Evolutionary conservation across 2,113 vertebrate genomes (phyloP).

Genomic region (Myiopsitta monachus): DNA sequence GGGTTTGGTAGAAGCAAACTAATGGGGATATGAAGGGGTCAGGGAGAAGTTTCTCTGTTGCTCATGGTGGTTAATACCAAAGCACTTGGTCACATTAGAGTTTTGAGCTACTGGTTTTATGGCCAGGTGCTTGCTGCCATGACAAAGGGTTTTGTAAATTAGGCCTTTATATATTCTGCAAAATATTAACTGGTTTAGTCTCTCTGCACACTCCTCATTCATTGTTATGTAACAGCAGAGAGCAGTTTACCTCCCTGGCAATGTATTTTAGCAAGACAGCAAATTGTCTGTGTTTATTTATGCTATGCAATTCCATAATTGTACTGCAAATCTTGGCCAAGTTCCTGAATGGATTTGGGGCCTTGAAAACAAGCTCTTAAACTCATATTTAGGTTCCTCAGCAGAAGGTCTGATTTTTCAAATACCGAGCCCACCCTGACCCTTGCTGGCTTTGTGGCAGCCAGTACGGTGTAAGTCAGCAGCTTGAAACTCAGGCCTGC

Average conservation of each 20-base stretch:
- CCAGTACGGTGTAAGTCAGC: neutral
- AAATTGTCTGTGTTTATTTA: slow-evolving; percentile 12
- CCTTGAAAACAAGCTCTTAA: neutral
- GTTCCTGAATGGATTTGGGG: neutral
- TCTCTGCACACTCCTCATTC: neutral
- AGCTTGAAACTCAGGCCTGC: neutral
- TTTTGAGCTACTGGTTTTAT: neutral
- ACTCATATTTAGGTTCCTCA: neutral
- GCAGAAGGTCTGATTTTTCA: neutral
- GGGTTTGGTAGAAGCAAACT: neutral
- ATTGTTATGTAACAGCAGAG: neutral
- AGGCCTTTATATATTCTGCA: neutral
- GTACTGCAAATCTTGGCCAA: neutral
- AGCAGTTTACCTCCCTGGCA: neutral
- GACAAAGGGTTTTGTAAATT: neutral
- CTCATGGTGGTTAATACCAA: neutral
- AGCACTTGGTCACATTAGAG: neutral
- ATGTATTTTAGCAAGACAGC: neutral
- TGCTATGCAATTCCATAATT: neutral
- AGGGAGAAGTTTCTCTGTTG: neutral
- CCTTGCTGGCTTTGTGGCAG: neutral
- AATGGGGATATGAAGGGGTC: accelerated
- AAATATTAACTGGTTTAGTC: neutral
- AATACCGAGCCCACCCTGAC: neutral
- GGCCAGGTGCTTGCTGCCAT: neutral